Conservation (phyloP, 2,888 invertebrate genomes). For the Heliothis peltigera region DNA sequence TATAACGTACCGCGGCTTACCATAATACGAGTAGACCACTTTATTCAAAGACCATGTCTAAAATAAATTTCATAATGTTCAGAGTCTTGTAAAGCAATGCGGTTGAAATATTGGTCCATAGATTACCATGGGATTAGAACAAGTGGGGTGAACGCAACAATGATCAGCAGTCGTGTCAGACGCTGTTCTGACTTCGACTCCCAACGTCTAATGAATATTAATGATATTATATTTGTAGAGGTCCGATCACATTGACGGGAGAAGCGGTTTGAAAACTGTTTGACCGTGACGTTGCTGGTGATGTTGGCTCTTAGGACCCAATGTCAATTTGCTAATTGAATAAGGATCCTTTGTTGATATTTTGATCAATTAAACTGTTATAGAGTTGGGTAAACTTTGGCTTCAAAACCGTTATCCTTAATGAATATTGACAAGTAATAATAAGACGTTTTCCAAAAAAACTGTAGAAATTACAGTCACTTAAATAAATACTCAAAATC, state of each 20-base stretch:
- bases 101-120: constrained; percentile 36
- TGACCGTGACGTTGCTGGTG: background rate
- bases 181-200: constrained; percentile 38
- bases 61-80: background rate
- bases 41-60: background rate
- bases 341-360: background rate
- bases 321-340: background rate
- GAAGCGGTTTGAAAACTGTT: constrained; percentile 18
- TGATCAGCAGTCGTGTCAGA: constrained; percentile 57
- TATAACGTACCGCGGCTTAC: too few species aligned
- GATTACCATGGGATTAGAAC: constrained; percentile 57
- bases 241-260: constrained; percentile 9
- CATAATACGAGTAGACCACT: too few species aligned
- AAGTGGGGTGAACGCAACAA: constrained; percentile 47
- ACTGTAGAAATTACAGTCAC: too few species aligned
- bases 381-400: background rate
- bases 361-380: background rate
- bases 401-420: background rate
- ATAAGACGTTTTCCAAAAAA: too few species aligned
- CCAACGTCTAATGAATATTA: constrained; percentile 62
- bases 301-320: background rate
- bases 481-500: too few species aligned
- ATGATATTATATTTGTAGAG: constrained; percentile 61
- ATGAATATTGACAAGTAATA: background rate
- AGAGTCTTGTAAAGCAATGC: constrained; percentile 15